Evolutionary conservation across 2,888 invertebrate species (phyloP).

Genomic region (Epirrita christyi): DNA sequence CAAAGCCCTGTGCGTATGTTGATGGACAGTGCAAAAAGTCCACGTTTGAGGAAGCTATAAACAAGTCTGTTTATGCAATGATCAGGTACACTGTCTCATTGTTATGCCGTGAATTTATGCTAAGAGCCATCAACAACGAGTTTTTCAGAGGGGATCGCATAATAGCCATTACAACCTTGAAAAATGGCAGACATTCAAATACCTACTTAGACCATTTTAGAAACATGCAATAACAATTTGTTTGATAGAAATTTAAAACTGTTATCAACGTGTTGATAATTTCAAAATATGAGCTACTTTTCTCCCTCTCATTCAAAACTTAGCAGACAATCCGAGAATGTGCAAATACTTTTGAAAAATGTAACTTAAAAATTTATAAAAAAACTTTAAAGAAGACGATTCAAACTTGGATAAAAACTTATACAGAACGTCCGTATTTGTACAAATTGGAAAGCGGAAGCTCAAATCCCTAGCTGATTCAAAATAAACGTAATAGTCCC

Average conservation of each 20-base stretch:
- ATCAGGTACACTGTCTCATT: slow-evolving; percentile 29
- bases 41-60: slow-evolving; percentile 28
- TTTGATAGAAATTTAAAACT: too few relatives aligned
- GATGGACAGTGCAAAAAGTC: slow-evolving; percentile 31
- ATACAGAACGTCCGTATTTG: slow-evolving; percentile 18
- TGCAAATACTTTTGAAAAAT: neutral
- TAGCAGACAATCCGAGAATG: too few relatives aligned
- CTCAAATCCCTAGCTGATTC: slow-evolving; percentile 40
- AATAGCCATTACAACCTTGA: neutral
- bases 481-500: slow-evolving; percentile 58
- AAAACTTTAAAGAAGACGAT: slow-evolving; percentile 3
- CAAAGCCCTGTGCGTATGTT: slow-evolving; percentile 25
- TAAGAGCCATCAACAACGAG: slow-evolving; percentile 10
- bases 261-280: too few relatives aligned
- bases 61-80: slow-evolving; percentile 32
- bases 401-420: slow-evolving; percentile 11
- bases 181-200: too few relatives aligned
- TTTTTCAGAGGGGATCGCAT: slow-evolving; percentile 13
- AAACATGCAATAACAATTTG: too few relatives aligned
- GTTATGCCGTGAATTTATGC: slow-evolving; percentile 26
- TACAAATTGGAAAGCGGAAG: slow-evolving; percentile 30
- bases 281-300: too few relatives aligned
- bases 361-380: neutral
- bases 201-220: too few relatives aligned
- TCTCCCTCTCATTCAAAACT: too few relatives aligned